Evolutionary conservation across 2,797 vertebrate genomes (phyloP).

Genomic region (Chrosomus eos): DNA sequence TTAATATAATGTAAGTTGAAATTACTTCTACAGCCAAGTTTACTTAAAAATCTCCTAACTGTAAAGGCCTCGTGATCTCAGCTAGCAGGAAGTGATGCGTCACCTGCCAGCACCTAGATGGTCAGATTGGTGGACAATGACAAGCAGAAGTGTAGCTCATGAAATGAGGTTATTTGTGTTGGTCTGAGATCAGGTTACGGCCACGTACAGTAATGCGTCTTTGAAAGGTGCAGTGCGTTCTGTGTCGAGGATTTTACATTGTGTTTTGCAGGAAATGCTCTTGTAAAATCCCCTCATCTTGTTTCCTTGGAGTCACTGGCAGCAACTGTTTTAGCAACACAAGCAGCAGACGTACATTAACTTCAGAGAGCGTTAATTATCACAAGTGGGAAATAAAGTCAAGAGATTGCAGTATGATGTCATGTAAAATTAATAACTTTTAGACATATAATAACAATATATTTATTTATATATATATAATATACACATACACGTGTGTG

Average conservation of each 20-base stretch:
- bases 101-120: neutral
- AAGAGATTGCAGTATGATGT: neutral
- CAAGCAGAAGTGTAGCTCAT: neutral
- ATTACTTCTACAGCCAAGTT: neutral
- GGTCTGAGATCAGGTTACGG: neutral
- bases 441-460: neutral
- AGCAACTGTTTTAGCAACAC: neutral
- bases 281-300: neutral
- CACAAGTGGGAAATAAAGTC: neutral
- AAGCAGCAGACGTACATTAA: neutral
- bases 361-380: neutral
- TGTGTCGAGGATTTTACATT: neutral
- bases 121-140: neutral
- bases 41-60: neutral
- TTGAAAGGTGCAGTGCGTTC: neutral
- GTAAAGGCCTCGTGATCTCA: neutral
- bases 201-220: neutral
- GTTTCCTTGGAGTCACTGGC: neutral
- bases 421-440: neutral
- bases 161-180: neutral
- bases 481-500: too few species aligned
- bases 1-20: neutral
- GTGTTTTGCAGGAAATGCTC: slow-evolving; percentile 3
- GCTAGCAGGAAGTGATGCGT: neutral
- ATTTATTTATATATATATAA: too few species aligned